Evolutionary conservation across 2,888 invertebrate species (phyloP).

Genomic region (Ophraella communa): DNA sequence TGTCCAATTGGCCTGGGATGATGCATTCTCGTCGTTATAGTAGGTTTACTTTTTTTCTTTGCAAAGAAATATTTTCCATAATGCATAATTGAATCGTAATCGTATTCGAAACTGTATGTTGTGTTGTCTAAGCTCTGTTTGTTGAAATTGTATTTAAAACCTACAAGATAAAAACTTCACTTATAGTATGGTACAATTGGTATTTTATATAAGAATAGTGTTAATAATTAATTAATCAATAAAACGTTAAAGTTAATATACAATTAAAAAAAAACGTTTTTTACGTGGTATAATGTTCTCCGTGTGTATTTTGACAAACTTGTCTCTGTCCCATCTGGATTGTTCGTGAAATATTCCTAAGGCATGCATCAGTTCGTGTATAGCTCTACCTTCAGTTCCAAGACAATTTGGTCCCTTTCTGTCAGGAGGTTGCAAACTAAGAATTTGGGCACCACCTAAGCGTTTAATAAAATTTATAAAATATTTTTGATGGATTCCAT

Average conservation of each 20-base stretch:
- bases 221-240: no score
- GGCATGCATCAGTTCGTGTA: conserved; percentile 82
- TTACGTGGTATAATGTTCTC: conserved; percentile 72
- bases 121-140: conserved; percentile 70
- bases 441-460: conserved; percentile 71
- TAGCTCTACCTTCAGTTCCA: conserved; percentile 73
- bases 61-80: conserved; percentile 74
- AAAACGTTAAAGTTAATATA: background rate
- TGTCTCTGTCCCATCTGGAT: conserved; percentile 75
- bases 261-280: conserved; percentile 11
- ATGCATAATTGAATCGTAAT: conserved; percentile 82
- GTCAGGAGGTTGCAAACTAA: conserved; percentile 72
- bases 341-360: conserved; percentile 86
- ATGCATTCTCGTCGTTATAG: conserved; percentile 66
- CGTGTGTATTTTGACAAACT: conserved; percentile 71
- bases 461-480: no score
- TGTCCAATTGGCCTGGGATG: conserved; percentile 67
- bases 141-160: conserved; percentile 69
- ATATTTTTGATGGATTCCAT: no score
- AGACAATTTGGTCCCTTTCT: conserved; percentile 68
- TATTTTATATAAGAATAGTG: no score
- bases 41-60: conserved; percentile 67
- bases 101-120: conserved; percentile 74
- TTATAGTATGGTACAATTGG: no score
- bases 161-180: conserved; percentile 54